Evolutionary conservation across 2,113 vertebrate species (phyloP).

Genomic region (Cynocephalus volans): DNA sequence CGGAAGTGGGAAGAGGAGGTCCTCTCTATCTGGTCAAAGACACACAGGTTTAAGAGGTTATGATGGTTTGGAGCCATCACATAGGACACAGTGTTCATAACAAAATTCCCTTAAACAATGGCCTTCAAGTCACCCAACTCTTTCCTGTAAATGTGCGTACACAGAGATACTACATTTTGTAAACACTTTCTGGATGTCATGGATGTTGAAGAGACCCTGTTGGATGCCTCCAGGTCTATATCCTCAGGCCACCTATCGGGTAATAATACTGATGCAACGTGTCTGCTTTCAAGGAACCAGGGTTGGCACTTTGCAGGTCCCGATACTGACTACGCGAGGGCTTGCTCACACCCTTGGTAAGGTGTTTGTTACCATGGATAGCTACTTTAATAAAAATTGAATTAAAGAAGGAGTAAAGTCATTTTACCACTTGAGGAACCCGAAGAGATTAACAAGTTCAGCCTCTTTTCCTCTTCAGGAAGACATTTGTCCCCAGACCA

Average conservation of each 20-base stretch:
- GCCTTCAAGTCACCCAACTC: background rate
- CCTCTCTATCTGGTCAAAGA: background rate
- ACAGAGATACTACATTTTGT: too few species aligned
- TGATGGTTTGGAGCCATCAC: background rate
- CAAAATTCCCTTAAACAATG: background rate
- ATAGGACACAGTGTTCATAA: too few species aligned
- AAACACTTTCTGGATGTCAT: background rate
- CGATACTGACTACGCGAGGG: background rate
- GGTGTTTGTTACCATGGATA: background rate
- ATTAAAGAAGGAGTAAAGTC: background rate
- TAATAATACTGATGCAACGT: fast-evolving
- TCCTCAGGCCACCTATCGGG: background rate
- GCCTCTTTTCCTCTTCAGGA: background rate
- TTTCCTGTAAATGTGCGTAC: background rate
- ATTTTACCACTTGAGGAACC: background rate
- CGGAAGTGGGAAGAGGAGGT: background rate
- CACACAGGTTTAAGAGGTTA: background rate
- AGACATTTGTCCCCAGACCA: background rate
- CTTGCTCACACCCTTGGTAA: background rate
- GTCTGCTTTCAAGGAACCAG: background rate
- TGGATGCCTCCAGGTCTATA: background rate
- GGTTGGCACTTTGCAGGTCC: background rate
- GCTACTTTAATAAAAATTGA: background rate
- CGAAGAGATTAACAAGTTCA: background rate
- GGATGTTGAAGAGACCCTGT: background rate